phyloP scores from a whole-genome alignment of 1,140 invertebrate genomes.

The Danaus plexippus region DNA sequence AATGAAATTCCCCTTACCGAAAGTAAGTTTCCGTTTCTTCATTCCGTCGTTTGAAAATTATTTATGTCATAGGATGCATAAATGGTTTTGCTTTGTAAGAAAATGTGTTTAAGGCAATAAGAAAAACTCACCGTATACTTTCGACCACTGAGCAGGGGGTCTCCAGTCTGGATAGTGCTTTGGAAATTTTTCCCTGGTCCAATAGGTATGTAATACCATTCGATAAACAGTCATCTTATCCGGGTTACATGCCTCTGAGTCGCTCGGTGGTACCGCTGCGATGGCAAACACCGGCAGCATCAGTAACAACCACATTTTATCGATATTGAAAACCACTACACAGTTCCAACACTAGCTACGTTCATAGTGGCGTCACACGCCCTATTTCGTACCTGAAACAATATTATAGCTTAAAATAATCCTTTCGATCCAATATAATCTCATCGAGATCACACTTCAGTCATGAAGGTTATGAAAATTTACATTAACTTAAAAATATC shows the following conservation, averaged over 20 bases:
- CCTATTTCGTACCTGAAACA: slow-evolving; percentile 41
- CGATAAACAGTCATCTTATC: slow-evolving; percentile 84
- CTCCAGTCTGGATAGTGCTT: slow-evolving; percentile 94
- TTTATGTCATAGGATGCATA: no score
- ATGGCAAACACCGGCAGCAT: slow-evolving; percentile 36
- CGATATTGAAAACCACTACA: slow-evolving; percentile 34
- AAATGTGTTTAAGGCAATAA: no score
- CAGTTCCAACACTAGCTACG: slow-evolving; percentile 38
- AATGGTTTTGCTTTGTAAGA: no score
- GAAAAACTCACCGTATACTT: slow-evolving; percentile 84
- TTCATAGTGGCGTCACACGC: slow-evolving; percentile 14
- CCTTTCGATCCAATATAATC: no score
- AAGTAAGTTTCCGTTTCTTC: no score
- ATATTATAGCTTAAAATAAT: slow-evolving; percentile 13
- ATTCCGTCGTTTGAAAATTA: no score
- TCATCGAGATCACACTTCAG: no score
- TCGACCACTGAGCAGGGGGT: slow-evolving; percentile 92
- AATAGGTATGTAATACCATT: slow-evolving; percentile 88
- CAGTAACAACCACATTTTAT: slow-evolving; percentile 43
- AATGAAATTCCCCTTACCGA: no score
- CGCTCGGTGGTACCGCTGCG: slow-evolving; percentile 31
- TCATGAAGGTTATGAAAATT: no score
- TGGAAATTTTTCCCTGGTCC: slow-evolving; percentile 90
- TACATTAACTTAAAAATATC: no score
- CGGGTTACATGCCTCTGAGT: slow-evolving; percentile 60